Evolutionary conservation across 2,888 invertebrate species (phyloP), one percentile per base, ranked within the genome.

Genomic region (Platerodrilus igneus): DNA sequence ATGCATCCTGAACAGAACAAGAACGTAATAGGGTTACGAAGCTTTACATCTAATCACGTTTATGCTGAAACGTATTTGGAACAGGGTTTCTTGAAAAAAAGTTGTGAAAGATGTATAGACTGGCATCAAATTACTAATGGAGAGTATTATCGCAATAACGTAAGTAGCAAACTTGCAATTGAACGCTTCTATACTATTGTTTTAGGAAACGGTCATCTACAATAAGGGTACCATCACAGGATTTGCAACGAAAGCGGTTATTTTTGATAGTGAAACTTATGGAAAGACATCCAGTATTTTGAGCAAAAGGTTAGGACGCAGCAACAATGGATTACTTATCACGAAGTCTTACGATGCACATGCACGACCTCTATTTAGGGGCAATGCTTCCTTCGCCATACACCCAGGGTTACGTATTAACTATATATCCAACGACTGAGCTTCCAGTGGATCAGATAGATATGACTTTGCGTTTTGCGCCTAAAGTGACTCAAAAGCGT

Each of bases 11-110:
- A 58, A 14, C 51, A 51, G 1, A 41, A 54, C 10, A 45, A 51
- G 7, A 59, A 63, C 3, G 30, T 51, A 1, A 42, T 48, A 2
- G 69, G 68, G 3, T 17, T 64, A 3, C 52, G 59, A 25, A 53
- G 50, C 3, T 58, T 66, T 25, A 58, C 60, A 9, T 56, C 59
- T 17, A 64, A 59, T 22, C 53, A 57, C 23, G 66, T 69, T 4
- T 65, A 58, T 34, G 48, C 69, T 9, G 54, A 49, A 9, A 62
- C 62, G 4, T 61, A 64, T 20, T 36, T 55, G 4, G 48, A 58
- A 8, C 52, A 45, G 1, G 51, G 58, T 7, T 14, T 49, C 2
- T 48, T 69, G 28, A 53, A 57, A 30, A 50, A 48, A 27, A 56
- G 59, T 17, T 67, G 66, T 44, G 52, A 63, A 2, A 51, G 56